Percentiles rank a stretch among this genome's conserved stretches.
Conservation (phyloP, 2,888 invertebrate species). For the Trisateles emortualis region DNA sequence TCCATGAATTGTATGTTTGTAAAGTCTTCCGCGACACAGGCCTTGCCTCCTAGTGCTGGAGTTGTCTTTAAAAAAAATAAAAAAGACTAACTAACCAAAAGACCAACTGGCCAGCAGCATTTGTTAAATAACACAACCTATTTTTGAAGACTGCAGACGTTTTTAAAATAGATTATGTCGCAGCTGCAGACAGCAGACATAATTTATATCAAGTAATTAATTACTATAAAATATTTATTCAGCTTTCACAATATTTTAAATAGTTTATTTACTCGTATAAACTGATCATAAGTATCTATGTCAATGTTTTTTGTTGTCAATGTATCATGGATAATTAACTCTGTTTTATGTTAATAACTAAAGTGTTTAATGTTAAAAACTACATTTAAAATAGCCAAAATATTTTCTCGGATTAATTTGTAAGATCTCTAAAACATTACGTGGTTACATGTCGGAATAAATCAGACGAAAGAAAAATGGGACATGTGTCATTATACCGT, state of each 20-base stretch:
- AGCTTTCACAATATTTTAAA: slow-evolving; percentile 1
- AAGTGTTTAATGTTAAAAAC: not conserved
- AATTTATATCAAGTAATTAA: slow-evolving; percentile 4
- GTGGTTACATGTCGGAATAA: slow-evolving; percentile 9
- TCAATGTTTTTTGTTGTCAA: not conserved
- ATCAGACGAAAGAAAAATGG: slow-evolving; percentile 20
- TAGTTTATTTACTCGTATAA: not conserved
- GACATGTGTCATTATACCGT: slow-evolving; percentile 34
- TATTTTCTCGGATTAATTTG: not conserved
- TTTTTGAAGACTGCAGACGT: not conserved
- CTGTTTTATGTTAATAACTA: not conserved
- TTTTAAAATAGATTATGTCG: not conserved
- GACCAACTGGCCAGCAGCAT: no score
- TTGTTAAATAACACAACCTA: no score
- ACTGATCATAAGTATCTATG: no score
- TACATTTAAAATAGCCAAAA: not conserved
- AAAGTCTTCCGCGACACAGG: no score
- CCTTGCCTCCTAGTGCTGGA: no score
- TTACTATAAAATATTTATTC: slow-evolving; percentile 14
- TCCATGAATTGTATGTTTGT: no score
- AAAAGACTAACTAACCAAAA: no score
- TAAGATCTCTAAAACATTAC: not conserved
- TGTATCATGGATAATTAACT: not conserved
- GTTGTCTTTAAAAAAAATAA: no score
- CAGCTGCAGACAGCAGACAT: not conserved